Base-by-base conservation (phyloP, 2,888 invertebrate genomes). In the Orthosia incerta region DNA sequence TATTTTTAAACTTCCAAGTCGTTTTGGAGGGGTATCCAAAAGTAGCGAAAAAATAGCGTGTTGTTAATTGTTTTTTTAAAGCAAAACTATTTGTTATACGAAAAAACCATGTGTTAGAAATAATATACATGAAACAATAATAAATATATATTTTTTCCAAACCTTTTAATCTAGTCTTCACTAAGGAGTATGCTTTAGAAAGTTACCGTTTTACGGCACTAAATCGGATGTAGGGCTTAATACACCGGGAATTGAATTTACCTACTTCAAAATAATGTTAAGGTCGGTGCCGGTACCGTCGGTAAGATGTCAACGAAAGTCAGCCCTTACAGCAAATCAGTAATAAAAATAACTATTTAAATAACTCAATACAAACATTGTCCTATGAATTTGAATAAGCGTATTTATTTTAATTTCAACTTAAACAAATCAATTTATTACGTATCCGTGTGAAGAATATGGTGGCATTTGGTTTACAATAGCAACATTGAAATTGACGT, bases 401-500 rank as follows among this genome's bases (percentile, higher is more conserved):
- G 45, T 46, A 7, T 71, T 67, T 45, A 64, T 66, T 72, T 74
- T 50, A 48, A 69, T 77, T 61, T 63, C 31, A 62, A 53, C 26
- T 56, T n/a, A 20, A 55, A 55, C 20, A 18, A 74, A 76, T 67
- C 67, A 71, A 72, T 65, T 68, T 50, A 4, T 13, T 50, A n/a
- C 23, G 15, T 61, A 31, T 48, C 50, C 62, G 64, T 45, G 51
- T 59, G 18, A 56, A 67, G 23, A 39, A 45, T 60, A 50, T 46
- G 26, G 55, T 57, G 26, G 51, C 68, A 26, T 74, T 84, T 48
- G 16, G 82, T 73, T 60, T 60, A 61, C 59, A 59, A 77, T 48
- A 51, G 48, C 59, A 69, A 66, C 83, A 77, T 85, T 85, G 87
- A 77, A 31, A 71, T 39, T 57, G 51, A 74, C 63, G 23, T 71